Evolutionary conservation across 2,797 vertebrate species (phyloP).

Genomic region (Clarias fuscus): DNA sequence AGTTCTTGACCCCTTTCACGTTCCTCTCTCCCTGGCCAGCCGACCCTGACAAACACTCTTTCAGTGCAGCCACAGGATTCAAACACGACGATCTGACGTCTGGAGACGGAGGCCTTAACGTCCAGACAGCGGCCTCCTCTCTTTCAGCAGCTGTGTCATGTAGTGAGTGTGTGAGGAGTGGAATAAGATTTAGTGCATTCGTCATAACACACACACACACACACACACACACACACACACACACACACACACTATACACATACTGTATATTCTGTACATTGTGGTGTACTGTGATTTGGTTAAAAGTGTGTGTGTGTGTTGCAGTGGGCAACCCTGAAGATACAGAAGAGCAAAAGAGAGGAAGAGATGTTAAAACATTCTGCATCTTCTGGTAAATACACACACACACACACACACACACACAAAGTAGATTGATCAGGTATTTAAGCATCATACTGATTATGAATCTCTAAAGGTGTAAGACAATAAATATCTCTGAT

Average conservation of each 20-base stretch:
- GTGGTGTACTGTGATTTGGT: not conserved
- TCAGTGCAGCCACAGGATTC: too few species aligned
- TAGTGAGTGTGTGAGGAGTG: too few species aligned
- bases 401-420: conserved; percentile 4
- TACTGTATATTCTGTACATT: not conserved
- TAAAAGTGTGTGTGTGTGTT: conserved; percentile 35
- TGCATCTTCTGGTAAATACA: conserved; percentile 69
- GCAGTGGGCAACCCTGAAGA: conserved; percentile 93
- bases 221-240: not conserved
- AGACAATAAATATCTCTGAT: not conserved
- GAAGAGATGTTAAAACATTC: conserved; percentile 66
- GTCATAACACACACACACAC: not conserved
- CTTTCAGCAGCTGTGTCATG: too few species aligned
- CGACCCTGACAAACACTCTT: too few species aligned
- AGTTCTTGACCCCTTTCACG: too few species aligned
- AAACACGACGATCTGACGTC: too few species aligned
- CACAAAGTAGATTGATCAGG: not conserved
- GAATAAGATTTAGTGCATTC: too few species aligned
- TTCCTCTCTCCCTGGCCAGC: too few species aligned
- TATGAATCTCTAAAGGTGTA: not conserved
- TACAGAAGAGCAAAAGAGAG: conserved; percentile 78
- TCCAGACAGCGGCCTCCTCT: too few species aligned
- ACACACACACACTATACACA: not conserved
- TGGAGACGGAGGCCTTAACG: too few species aligned
- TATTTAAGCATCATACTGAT: not conserved